Conservation (phyloP, 2,113 vertebrate genomes). For the Pseudorhombus dupliciocellatus region DNA sequence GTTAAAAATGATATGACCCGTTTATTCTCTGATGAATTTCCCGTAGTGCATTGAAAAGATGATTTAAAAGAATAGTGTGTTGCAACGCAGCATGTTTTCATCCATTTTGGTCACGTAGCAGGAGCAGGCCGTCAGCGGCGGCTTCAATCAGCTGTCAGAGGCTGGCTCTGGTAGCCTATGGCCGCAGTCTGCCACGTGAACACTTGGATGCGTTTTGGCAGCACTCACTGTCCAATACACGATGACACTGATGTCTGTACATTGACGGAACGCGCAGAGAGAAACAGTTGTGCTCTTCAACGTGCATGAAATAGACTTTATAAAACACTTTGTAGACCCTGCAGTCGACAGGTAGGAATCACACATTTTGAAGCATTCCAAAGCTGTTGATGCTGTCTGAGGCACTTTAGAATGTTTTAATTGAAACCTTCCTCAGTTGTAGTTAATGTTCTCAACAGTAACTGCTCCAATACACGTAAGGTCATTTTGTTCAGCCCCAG, state of each 20-base stretch:
- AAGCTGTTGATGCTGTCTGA: no score
- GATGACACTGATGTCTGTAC: neutral
- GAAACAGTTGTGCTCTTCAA: neutral
- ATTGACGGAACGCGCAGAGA: neutral
- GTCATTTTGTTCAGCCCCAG: slow-evolving; percentile 31
- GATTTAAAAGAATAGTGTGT: no score
- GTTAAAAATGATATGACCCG: no score
- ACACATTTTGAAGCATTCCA: no score
- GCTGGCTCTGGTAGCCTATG: neutral
- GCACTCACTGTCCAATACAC: neutral
- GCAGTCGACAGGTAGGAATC: neutral
- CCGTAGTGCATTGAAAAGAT: no score
- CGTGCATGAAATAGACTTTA: neutral
- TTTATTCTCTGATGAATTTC: no score
- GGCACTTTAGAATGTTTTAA: neutral
- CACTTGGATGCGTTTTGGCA: neutral
- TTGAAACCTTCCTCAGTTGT: slow-evolving; percentile 1
- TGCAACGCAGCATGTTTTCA: no score
- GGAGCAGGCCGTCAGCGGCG: neutral
- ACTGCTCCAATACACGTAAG: neutral
- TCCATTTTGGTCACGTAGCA: neutral
- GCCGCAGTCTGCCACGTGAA: neutral
- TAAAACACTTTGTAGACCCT: neutral
- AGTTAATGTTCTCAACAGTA: slow-evolving; percentile 5
- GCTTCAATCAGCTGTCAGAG: neutral